phyloP scores from a whole-genome alignment of 1,140 invertebrate species.

The Apis laboriosa region DNA sequence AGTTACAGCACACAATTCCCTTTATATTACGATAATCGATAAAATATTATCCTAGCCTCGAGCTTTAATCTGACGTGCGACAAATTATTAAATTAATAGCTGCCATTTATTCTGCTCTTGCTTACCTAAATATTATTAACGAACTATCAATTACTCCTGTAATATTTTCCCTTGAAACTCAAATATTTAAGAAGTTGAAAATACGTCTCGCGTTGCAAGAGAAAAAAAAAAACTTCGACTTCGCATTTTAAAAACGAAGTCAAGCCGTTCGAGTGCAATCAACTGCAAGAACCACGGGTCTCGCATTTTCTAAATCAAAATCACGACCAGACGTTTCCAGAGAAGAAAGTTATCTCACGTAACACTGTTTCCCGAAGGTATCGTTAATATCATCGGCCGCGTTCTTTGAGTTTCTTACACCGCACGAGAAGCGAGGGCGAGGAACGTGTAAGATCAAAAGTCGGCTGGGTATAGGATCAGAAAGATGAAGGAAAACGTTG shows the following conservation, averaged over 20 bases:
- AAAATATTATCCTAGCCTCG: too few species aligned
- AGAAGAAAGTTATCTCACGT: slow-evolving; percentile 19
- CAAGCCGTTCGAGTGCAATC: not conserved
- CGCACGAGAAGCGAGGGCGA: not conserved
- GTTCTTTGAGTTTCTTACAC: slow-evolving; percentile 45
- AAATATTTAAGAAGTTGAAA: too few species aligned
- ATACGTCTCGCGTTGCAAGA: too few species aligned
- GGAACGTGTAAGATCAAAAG: slow-evolving; percentile 43
- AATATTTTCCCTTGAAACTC: too few species aligned
- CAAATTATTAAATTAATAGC: too few species aligned
- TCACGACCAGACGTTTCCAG: not conserved
- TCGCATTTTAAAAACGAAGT: not conserved
- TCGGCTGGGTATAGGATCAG: slow-evolving; percentile 44
- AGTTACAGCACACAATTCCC: too few species aligned
- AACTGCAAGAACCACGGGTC: too few species aligned
- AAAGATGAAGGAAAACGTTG: slow-evolving; percentile 64
- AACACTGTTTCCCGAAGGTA: slow-evolving; percentile 34
- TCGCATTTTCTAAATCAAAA: not conserved
- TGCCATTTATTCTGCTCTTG: too few species aligned
- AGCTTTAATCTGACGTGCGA: too few species aligned
- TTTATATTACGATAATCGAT: too few species aligned
- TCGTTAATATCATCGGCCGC: slow-evolving; percentile 30
- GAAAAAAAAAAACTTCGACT: not conserved
- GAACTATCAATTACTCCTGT: too few species aligned
- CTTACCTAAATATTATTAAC: too few species aligned